Percentiles rank a stretch among this genome's conserved stretches.
phyloP scores from a whole-genome alignment of 2,888 invertebrate genomes.

The Muschampia plurimacula region DNA sequence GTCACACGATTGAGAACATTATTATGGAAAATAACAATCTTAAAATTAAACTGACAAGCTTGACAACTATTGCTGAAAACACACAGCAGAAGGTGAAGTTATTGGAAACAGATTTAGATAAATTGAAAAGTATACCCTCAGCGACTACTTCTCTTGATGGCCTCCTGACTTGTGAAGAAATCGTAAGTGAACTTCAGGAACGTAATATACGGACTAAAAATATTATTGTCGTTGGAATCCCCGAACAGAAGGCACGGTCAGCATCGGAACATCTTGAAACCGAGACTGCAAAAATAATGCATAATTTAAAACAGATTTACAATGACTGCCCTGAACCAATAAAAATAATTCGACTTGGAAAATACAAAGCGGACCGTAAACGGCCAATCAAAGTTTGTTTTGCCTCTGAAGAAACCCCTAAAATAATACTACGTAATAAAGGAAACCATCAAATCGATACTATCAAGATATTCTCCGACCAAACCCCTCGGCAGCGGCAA shows the following conservation, averaged over 20 bases:
- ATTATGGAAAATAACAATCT: constrained; percentile 26
- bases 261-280: neutral
- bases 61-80: constrained; percentile 12
- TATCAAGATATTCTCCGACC: constrained; percentile 39
- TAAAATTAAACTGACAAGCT: constrained; percentile 27
- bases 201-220: neutral
- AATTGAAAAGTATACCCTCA: constrained; percentile 10
- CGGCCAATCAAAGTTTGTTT: constrained; percentile 6
- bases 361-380: neutral
- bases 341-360: neutral
- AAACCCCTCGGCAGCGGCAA: constrained; percentile 42
- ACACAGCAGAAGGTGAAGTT: constrained; percentile 27
- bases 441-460: neutral
- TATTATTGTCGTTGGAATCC: neutral
- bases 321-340: neutral
- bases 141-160: neutral
- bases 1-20: constrained; percentile 29
- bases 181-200: constrained; percentile 28
- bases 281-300: neutral
- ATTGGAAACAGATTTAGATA: constrained; percentile 24
- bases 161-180: constrained; percentile 10
- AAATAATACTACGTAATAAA: constrained; percentile 1
- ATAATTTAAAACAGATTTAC: neutral
- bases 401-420: neutral
- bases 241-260: neutral